Evolutionary conservation across 2,888 invertebrate species (phyloP).

Genomic region (Aspidapion aeneum): DNA sequence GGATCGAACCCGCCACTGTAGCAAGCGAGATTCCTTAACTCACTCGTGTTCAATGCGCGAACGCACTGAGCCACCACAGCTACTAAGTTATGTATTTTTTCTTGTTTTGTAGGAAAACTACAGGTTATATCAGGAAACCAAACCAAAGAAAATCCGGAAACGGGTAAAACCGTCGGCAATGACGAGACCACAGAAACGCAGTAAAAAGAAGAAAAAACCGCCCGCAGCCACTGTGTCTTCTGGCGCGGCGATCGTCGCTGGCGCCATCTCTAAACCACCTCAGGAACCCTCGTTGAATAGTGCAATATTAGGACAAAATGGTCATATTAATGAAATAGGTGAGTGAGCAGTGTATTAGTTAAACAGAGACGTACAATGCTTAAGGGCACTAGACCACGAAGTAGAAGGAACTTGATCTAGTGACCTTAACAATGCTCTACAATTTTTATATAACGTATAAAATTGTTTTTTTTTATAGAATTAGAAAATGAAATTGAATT

Average conservation of each 20-base stretch:
- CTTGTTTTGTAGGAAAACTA: constrained; percentile 65
- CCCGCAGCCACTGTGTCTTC: background rate
- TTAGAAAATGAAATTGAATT: constrained; percentile 25
- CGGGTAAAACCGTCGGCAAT: constrained; percentile 56
- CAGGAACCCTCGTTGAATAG: background rate
- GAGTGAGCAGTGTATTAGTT: too few species aligned
- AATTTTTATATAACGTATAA: too few species aligned
- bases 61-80: too few species aligned
- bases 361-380: too few species aligned
- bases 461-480: constrained; percentile 12
- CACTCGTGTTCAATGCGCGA: too few species aligned
- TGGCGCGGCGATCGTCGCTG: too few species aligned
- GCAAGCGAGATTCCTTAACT: too few species aligned
- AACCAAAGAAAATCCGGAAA: constrained; percentile 66
- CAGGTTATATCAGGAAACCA: constrained; percentile 70
- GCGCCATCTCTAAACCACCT: background rate
- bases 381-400: too few species aligned
- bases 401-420: too few species aligned
- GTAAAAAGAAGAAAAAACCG: constrained; percentile 50
- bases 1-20: too few species aligned
- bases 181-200: constrained; percentile 55
- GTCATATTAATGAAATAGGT: background rate
- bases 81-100: too few species aligned
- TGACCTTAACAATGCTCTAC: too few species aligned
- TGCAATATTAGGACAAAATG: background rate